phyloP scores from a whole-genome alignment of 2,888 invertebrate species.

The Ochropleura leucogaster region DNA sequence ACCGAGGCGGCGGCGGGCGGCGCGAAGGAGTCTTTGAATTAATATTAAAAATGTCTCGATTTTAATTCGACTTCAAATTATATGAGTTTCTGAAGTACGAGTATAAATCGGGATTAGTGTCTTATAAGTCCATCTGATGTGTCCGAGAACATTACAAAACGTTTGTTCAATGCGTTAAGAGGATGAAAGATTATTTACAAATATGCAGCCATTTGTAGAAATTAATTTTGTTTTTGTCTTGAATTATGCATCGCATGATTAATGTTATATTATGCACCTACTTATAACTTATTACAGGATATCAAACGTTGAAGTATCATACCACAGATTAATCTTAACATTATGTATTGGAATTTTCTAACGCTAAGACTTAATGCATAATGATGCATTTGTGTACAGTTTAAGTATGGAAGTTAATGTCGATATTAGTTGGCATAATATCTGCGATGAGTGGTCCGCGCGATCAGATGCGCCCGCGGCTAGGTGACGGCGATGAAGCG shows the following conservation, averaged over 20 bases:
- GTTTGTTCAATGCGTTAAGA: conserved; percentile 84
- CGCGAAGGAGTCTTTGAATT: conserved; percentile 76
- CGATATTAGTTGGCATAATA: conserved; percentile 83
- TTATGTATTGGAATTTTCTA: conserved; percentile 55
- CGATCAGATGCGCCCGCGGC: conserved; percentile 83
- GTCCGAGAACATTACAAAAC: conserved; percentile 82
- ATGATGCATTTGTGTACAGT: conserved; percentile 56
- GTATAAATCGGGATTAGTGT: conserved; percentile 88
- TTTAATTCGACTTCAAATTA: conserved; percentile 86
- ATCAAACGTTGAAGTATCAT: conserved; percentile 45
- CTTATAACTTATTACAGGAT: conserved; percentile 28
- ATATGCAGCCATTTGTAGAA: conserved; percentile 72
- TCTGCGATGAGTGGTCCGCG: conserved; percentile 78
- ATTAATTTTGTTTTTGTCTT: conserved; percentile 68
- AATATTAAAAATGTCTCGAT: conserved; percentile 80
- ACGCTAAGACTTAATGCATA: conserved; percentile 56
- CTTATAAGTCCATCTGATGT: conserved; percentile 79
- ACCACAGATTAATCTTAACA: conserved; percentile 56
- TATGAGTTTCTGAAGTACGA: conserved; percentile 80
- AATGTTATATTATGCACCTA: conserved; percentile 37
- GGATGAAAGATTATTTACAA: conserved; percentile 79
- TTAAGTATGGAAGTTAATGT: conserved; percentile 76
- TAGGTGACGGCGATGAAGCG: conserved; percentile 83
- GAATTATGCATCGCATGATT: conserved; percentile 44
- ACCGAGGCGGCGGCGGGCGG: conserved; percentile 52